Evolutionary conservation across 2,797 vertebrate species (phyloP), one percentile per base, ranked within the genome.

Genomic region (Microctenopoma stevenorrisi): DNA sequence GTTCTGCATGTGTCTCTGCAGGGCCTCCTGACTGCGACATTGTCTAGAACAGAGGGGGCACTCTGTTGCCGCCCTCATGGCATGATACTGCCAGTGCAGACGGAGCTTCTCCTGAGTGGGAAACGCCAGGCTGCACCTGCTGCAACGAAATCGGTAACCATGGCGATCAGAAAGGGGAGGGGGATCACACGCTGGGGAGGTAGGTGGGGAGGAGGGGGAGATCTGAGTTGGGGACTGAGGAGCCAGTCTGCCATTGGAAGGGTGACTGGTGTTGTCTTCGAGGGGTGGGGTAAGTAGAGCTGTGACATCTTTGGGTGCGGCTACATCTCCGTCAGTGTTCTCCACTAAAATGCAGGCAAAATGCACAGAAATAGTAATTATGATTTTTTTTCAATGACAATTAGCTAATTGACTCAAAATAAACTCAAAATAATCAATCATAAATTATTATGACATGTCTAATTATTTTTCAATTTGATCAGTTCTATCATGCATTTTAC

Each of bases 91-190:
- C 54, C 97, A 99, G 79, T 99, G 98, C 72, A 97, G 94, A 89
- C 98, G 96, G 68, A 99, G 95, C 84, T 99, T 99, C 88, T 99
- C 97, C 13, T 97, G 92, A 48, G 98, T 99, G 86, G 98, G 98
- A 92, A 99, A 99, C 0, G 98, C 98, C 84, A 99, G 93, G 89
- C 98, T 99, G 93, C 98, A 99, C 93, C 98, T 98, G 91, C 96
- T 98, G 78, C 98, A 99, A 80, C 98, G 96, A 87, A 99, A 99
- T 78, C 97, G 96, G 94, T 99, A 99, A 91, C 98, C 97, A 25
- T 99, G 98, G 67, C 97, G 96, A 88, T 99, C 98, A 0, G 97
- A 98, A 26, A 0, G 95, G 92, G 82, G 96, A 94, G 84, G 97
- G 94, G 65, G 95, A 91, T 87, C 96, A 84, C 92, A 95, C 94